phyloP scores from a whole-genome alignment of 2,113 vertebrate species.

The Tringa solitaria region DNA sequence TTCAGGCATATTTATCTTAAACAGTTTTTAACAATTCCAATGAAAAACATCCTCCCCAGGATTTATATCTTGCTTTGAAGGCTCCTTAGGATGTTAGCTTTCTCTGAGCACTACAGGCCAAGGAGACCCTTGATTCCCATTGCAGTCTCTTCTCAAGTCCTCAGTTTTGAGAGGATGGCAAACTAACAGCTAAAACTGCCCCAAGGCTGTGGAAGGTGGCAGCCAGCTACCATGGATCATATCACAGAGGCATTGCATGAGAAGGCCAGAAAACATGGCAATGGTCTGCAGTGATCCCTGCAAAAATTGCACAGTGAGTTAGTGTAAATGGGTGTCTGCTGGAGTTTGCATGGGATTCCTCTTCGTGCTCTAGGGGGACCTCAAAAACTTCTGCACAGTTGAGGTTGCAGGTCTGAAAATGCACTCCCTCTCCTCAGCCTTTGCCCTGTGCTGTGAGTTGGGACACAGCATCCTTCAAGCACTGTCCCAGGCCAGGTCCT shows the following conservation, averaged over 20 bases:
- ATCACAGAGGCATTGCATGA: neutral
- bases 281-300: neutral
- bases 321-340: neutral
- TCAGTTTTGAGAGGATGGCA: neutral
- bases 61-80: neutral
- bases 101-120: neutral
- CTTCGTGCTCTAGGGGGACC: neutral
- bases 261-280: neutral
- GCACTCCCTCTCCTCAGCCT: neutral
- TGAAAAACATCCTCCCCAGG: neutral
- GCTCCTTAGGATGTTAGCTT: neutral
- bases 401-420: neutral
- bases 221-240: neutral
- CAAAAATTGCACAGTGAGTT: neutral
- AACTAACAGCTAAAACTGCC: neutral
- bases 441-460: neutral
- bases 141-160: neutral
- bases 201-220: neutral
- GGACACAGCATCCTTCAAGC: neutral
- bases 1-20: neutral
- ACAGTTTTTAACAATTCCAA: accelerated
- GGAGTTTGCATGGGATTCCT: neutral
- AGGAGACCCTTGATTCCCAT: neutral
- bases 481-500: neutral
- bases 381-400: neutral